Evolutionary conservation across 2,113 vertebrate species (phyloP).

Genomic region (Phoenicopterus ruber): DNA sequence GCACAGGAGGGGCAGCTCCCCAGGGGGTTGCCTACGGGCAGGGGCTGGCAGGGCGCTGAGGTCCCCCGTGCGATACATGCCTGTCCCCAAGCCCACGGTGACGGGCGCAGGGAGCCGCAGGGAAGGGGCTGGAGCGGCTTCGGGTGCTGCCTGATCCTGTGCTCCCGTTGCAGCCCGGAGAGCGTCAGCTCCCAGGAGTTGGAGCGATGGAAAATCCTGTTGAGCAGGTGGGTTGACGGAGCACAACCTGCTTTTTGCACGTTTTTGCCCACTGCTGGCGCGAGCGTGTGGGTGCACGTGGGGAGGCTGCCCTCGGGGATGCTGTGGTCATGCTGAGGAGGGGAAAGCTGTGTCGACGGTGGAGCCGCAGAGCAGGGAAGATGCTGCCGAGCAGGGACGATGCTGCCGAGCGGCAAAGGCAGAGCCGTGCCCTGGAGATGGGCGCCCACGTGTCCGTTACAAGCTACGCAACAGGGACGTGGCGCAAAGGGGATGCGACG

Average conservation of each 20-base stretch:
- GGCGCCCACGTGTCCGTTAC: rapidly evolving
- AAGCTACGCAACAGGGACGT: rapidly evolving
- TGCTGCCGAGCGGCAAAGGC: rapidly evolving
- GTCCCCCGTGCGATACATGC: background rate
- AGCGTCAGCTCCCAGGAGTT: rapidly evolving
- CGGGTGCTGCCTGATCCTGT: background rate
- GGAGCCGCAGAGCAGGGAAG: background rate
- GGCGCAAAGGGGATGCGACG: rapidly evolving
- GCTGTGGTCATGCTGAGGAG: background rate
- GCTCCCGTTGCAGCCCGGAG: background rate
- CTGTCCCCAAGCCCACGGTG: background rate
- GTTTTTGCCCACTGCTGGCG: rapidly evolving
- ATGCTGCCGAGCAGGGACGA: background rate
- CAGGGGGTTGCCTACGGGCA: background rate
- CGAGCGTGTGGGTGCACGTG: rapidly evolving
- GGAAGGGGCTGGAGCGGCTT: background rate
- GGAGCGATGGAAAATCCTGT: background rate
- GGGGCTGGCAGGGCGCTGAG: background rate
- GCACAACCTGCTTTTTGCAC: background rate
- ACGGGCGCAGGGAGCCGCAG: rapidly evolving
- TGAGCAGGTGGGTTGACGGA: background rate
- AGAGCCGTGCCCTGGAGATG: background rate
- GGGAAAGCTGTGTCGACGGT: rapidly evolving
- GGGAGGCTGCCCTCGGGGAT: background rate
- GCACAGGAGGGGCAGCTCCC: background rate